Base-by-base conservation (phyloP, 2,888 invertebrate species). In the Eupithecia subumbrata region DNA sequence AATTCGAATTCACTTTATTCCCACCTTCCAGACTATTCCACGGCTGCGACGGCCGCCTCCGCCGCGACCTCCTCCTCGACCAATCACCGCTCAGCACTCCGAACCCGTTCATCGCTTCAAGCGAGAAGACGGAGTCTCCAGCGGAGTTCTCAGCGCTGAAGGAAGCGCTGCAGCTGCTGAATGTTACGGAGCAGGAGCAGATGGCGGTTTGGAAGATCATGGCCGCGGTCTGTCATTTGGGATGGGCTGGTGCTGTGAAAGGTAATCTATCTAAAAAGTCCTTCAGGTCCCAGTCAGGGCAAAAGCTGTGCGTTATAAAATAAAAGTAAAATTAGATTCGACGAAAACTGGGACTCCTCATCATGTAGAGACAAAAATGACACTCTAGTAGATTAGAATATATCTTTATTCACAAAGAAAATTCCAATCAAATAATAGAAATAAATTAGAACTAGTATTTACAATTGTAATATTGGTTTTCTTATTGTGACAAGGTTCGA, bases 221-320 rank as follows among this genome's bases (percentile, higher is more conserved):
- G 83, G 98, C 98, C 0, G 98, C 99, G n/a, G 97, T 99, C 76
- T 98, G 98, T 88, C 99, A 99, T 92, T 92, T 99, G 79, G 98
- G 98, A 18, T 97, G 97, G 88, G 98, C 98, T 43, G 97, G 98
- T 0, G 97, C 97, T 71, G 96, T 96, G 0, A 97, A 97, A 95
- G 96, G 97, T 96, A 34, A 34, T 34, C 34, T 34, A 34, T 34
- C 34, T 34, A 4, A 34, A 34, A 34, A 34, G 34, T 5, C 5
- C 5, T 34, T 2, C n/a, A 34, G 34, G 5, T 34, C 34, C 34
- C 34, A 34, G 2, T 34, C n/a, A n/a, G n/a, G n/a, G n/a, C n/a
- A n/a, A n/a, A 5, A 5, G 2, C 5, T 4, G 34, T 34, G 34
- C 34, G 34, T 34, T 34, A 34, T 5, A 34, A 34, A 34, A 34